Evolutionary conservation across 2,797 vertebrate species (phyloP).

Genomic region (Danio choprae): DNA sequence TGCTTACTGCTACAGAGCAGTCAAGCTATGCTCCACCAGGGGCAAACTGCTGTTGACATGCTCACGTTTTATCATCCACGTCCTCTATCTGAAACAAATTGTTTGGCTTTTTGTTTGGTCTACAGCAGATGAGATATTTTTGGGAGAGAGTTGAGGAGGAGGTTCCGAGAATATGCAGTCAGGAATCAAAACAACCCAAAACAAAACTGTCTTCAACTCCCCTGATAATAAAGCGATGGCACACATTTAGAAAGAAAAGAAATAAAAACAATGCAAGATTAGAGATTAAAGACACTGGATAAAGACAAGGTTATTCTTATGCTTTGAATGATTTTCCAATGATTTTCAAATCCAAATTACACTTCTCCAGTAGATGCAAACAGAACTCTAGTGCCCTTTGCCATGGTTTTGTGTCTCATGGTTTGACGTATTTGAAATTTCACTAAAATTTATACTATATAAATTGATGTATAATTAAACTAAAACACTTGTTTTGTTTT

Average conservation of each 20-base stretch:
- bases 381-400: too few relatives aligned
- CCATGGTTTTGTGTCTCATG: too few relatives aligned
- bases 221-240: background rate
- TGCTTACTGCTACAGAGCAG: slow-evolving; percentile 52
- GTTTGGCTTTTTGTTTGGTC: slow-evolving; percentile 19
- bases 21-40: slow-evolving; percentile 25
- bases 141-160: slow-evolving; percentile 54
- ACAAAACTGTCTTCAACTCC: slow-evolving; percentile 3
- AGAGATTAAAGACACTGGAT: slow-evolving; percentile 9
- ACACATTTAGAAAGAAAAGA: background rate
- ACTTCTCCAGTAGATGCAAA: too few relatives aligned
- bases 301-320: background rate
- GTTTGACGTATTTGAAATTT: too few relatives aligned
- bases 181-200: slow-evolving; percentile 23
- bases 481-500: too few relatives aligned
- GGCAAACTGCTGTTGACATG: slow-evolving; percentile 23
- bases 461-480: too few relatives aligned
- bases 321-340: too few relatives aligned
- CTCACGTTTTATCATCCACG: background rate
- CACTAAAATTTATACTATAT: too few relatives aligned
- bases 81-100: slow-evolving; percentile 2
- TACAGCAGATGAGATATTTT: slow-evolving; percentile 40
- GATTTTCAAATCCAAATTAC: too few relatives aligned
- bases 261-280: slow-evolving; percentile 5
- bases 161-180: background rate